phyloP scores from a whole-genome alignment of 2,797 vertebrate species.

The Diceros bicornis region DNA sequence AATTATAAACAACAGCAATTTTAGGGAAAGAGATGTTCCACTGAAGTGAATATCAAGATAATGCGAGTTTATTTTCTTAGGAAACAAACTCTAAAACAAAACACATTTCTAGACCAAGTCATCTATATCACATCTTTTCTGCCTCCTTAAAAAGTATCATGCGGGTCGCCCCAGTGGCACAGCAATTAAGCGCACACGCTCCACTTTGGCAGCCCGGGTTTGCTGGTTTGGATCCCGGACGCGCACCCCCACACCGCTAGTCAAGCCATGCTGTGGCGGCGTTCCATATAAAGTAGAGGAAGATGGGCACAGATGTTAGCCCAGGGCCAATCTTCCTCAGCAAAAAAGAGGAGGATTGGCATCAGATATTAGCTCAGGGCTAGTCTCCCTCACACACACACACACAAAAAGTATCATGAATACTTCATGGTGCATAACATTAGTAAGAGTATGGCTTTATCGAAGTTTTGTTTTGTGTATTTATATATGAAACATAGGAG shows the following conservation, averaged over 20 bases:
- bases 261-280: too few species aligned
- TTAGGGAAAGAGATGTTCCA: neutral
- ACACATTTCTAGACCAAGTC: neutral
- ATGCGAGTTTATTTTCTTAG: slow-evolving; percentile 12
- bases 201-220: too few species aligned
- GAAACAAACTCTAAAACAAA: neutral
- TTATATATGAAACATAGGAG: neutral
- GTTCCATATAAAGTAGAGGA: too few species aligned
- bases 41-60: neutral
- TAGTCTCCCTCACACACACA: too few species aligned
- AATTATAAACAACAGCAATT: neutral
- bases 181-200: too few species aligned
- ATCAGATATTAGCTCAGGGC: too few species aligned
- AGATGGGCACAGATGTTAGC: too few species aligned
- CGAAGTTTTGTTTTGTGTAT: neutral
- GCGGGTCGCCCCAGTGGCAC: too few species aligned
- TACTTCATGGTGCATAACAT: neutral
- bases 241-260: too few species aligned
- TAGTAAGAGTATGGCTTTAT: neutral
- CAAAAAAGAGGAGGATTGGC: too few species aligned
- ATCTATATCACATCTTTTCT: neutral
- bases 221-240: too few species aligned
- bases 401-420: neutral
- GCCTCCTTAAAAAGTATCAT: neutral
- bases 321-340: too few species aligned